A percentile compares a stretch with the other conserved stretches of the same genome.
These are phyloP conservation scores for Xiphophorus maculatus DNA, from an alignment of 2,113 vertebrate species.

Conservation along the genomic window DNA sequence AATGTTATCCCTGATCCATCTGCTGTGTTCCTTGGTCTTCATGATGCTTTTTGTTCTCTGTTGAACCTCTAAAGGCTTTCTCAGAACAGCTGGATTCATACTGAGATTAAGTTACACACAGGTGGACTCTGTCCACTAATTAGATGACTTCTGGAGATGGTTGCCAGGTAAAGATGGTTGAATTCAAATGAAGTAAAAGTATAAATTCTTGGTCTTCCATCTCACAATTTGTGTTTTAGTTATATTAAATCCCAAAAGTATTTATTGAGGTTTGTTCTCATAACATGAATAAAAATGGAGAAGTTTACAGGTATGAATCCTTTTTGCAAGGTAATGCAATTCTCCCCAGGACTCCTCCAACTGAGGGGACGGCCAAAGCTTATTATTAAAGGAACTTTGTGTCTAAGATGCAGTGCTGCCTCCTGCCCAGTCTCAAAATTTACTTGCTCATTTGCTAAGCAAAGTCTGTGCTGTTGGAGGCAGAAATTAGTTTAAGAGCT, in stretches of 20 bases:
- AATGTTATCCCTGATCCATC: no score
- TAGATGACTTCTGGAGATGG: background rate
- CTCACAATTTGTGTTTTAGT: background rate
- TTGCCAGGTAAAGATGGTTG: background rate
- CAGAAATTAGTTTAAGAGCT: constrained; percentile 16
- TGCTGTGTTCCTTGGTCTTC: no score
- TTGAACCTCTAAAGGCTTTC: no score
- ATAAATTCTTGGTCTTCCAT: background rate
- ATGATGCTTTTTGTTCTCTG: no score
- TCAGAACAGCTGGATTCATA: no score
- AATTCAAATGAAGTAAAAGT: background rate
- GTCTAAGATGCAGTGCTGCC: constrained; percentile 30
- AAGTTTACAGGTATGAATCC: no score
- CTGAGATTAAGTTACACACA: background rate
- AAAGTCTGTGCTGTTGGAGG: constrained; percentile 1
- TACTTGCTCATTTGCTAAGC: constrained; percentile 6
- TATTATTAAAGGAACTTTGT: constrained; percentile 27
- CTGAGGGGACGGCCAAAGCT: constrained; percentile 62
- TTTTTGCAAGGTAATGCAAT: constrained; percentile 24
- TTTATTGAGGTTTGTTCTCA: no score
- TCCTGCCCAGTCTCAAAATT: constrained; percentile 18
- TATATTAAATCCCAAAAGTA: background rate
- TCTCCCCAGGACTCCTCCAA: constrained; percentile 66
- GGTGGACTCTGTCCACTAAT: background rate
- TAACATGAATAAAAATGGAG: no score